Evolutionary conservation across 2,888 invertebrate species (phyloP).

Genomic region (Cancer borealis): DNA sequence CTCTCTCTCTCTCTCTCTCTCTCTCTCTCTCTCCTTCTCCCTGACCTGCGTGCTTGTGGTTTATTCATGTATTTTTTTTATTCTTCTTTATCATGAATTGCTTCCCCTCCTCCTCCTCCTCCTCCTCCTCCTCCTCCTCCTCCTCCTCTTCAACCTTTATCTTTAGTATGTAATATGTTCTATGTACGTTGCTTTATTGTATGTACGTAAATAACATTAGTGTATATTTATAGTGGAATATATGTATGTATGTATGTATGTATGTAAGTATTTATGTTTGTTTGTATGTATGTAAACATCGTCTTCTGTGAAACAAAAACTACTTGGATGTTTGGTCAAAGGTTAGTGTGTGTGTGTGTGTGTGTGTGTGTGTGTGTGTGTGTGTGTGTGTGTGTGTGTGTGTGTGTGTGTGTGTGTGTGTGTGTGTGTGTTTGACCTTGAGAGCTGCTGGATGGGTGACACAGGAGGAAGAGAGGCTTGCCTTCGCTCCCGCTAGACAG

Average conservation of each 20-base stretch:
- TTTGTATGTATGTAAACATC: not conserved
- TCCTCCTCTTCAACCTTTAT: no score
- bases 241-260: no score
- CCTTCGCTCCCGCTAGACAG: not conserved
- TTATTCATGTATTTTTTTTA: not conserved
- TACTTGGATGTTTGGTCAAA: not conserved
- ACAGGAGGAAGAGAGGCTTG: not conserved
- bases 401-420: not conserved
- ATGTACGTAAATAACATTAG: no score
- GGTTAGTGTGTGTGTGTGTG: not conserved
- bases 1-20: slow-evolving; percentile 32
- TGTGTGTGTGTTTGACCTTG: not conserved
- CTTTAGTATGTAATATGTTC: no score
- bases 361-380: not conserved
- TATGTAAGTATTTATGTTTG: not conserved
- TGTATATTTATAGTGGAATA: no score
- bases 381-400: not conserved
- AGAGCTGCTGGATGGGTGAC: not conserved
- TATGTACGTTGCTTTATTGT: no score
- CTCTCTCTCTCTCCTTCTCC: slow-evolving; percentile 27
- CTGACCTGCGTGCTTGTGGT: not conserved
- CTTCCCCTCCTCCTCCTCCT: no score
- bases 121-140: no score
- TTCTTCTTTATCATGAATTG: no score
- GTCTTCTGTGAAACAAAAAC: not conserved